Evolutionary conservation across 2,888 invertebrate species (phyloP).

Genomic region (Parnassius glacialis): DNA sequence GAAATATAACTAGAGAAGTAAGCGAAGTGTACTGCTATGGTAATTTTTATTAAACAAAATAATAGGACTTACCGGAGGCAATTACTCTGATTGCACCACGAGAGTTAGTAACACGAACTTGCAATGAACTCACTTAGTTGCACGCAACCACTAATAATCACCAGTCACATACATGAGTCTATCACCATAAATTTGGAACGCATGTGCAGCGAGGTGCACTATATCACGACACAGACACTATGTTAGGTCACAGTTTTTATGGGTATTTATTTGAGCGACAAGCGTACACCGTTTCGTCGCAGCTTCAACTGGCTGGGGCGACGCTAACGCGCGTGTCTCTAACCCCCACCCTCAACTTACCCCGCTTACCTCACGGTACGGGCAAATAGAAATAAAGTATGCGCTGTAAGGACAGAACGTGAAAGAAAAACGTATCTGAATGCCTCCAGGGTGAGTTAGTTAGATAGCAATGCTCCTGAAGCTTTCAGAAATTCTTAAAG

Average conservation of each 20-base stretch:
- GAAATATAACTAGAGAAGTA: no score
- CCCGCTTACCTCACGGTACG: constrained; percentile 68
- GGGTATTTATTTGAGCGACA: constrained; percentile 45
- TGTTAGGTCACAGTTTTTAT: constrained; percentile 53
- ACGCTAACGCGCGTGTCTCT: constrained; percentile 74
- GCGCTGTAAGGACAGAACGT: constrained; percentile 71
- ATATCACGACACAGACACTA: constrained; percentile 69
- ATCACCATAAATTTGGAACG: constrained; percentile 54
- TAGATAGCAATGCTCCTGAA: constrained; percentile 37
- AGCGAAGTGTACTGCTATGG: background rate
- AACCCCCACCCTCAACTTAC: constrained; percentile 47
- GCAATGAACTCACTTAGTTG: constrained; percentile 49
- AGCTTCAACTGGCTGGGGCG: constrained; percentile 78
- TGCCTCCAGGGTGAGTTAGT: constrained; percentile 50
- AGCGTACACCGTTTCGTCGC: constrained; percentile 55
- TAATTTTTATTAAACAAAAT: constrained; percentile 20
- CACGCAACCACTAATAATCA: constrained; percentile 54
- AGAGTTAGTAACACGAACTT: constrained; percentile 47
- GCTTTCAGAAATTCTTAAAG: constrained; percentile 23
- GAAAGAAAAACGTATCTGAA: constrained; percentile 64
- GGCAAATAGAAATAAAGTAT: constrained; percentile 80
- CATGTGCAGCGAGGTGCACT: constrained; percentile 47
- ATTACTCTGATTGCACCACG: constrained; percentile 45
- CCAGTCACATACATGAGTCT: constrained; percentile 60
- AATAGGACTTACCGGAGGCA: constrained; percentile 56